Base-by-base conservation (phyloP, 2,797 vertebrate species). In the Atherinosoma microstoma region DNA sequence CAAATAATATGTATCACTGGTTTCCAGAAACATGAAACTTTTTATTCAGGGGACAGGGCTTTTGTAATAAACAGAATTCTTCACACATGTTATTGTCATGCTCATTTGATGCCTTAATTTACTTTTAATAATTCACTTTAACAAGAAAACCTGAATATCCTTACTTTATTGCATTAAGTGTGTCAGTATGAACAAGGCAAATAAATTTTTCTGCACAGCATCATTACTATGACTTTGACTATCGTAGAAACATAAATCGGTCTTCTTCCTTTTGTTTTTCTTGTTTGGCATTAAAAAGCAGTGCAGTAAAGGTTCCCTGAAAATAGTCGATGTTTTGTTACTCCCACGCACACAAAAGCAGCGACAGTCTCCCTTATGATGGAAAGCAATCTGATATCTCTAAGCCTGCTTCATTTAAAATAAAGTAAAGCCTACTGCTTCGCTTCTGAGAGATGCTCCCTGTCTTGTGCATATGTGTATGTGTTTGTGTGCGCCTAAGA, bases 321-420 rank as follows among this genome's bases (percentile, higher is more conserved):
- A 89, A 91, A 89, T 87, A 91, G 79, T 92, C 91, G 85, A 84
- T 87, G 91, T 92, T 90, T 86, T 91, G 83, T 90, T 85, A 76
- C 88, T 89, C 88, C 84, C 82, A 86, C 85, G 27, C 80, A 87
- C 85, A 88, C 89, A 83, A 80, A 70, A 84, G 83, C 85, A 63
- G 80, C 67, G 38, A 80, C 83, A 58, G 79, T 83, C 88, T 90
- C 84, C 89, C 87, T 67, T 71, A 89, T 90, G 91, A 92, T 89
- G 81, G 89, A 91, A 89, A 88, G 87, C 84, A 83, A 90, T 91
- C 86, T 91, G 88, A 91, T 92, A 89, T 91, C 86, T 83, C 75
- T 83, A 82, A 89, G 80, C 79, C 82, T 72, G 86, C 89, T 89
- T 91, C 86, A 89, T 92, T 93, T 91, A 90, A 92, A 92, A 92